phyloP scores from a whole-genome alignment of 35 echinoderm and acorn worm species.

The Apostichopus japonicus region DNA sequence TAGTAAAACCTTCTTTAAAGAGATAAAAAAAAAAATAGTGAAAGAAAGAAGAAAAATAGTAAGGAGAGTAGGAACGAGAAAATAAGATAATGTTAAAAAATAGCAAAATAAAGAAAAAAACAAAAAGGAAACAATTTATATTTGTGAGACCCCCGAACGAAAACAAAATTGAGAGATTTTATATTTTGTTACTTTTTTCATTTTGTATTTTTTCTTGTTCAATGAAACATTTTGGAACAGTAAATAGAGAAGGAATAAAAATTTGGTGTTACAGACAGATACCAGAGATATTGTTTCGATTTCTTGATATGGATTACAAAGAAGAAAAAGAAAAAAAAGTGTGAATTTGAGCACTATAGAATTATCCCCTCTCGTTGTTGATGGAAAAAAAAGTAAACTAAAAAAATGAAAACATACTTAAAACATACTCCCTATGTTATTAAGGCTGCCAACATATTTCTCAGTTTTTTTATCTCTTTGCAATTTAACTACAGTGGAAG shows the following conservation, averaged over 20 bases:
- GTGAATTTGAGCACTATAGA: too few relatives aligned
- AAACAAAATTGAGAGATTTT: conserved; percentile 53
- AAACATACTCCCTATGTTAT: not conserved
- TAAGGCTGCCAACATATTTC: conserved; percentile 60
- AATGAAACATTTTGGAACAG: conserved; percentile 40
- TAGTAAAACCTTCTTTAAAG: not conserved
- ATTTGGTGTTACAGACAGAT: not conserved
- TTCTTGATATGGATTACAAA: too few relatives aligned
- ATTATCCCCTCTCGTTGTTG: not conserved
- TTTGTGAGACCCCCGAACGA: conserved; percentile 54
- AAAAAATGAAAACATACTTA: conserved; percentile 30
- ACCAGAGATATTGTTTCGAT: too few relatives aligned
- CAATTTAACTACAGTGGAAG: conserved; percentile 43
- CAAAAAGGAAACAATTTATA: conserved; percentile 56
- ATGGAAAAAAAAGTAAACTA: not conserved
- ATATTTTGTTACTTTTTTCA: conserved; percentile 71
- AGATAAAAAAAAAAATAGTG: conserved; percentile 33
- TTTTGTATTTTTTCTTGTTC: conserved; percentile 59
- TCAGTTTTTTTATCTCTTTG: conserved; percentile 61
- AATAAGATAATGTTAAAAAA: conserved; percentile 55
- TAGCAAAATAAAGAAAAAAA: conserved; percentile 55
- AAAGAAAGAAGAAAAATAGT: conserved; percentile 29
- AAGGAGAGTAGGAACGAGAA: conserved; percentile 21
- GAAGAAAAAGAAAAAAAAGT: too few relatives aligned
- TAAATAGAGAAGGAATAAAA: conserved; percentile 12